Conservation (phyloP, 2,113 vertebrate species). For the Sialia sialis region DNA sequence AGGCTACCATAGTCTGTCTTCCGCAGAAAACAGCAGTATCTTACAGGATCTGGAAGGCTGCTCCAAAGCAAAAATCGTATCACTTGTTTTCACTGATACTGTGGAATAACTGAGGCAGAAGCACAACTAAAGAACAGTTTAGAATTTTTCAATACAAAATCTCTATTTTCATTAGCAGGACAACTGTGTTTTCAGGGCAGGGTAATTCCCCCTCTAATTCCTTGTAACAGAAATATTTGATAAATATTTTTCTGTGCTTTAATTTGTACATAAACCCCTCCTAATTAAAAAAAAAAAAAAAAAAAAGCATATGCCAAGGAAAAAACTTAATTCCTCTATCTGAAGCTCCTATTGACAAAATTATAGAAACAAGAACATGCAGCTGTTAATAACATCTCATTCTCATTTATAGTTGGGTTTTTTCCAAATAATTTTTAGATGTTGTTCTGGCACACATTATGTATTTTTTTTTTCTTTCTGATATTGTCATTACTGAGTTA, state of each 20-base stretch:
- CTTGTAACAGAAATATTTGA: background rate
- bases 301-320: background rate
- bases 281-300: background rate
- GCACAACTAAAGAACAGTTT: background rate
- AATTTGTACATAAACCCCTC: background rate
- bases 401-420: background rate
- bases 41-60: background rate
- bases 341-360: background rate
- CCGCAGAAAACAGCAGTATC: background rate
- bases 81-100: background rate
- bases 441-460: background rate
- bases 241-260: background rate
- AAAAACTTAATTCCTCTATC: background rate
- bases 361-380: background rate
- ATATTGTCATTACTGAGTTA: background rate
- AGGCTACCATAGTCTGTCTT: background rate
- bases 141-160: background rate
- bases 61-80: background rate
- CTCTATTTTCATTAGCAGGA: background rate
- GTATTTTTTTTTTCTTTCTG: background rate
- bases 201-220: background rate
- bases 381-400: background rate
- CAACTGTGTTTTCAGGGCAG: background rate
- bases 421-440: background rate
- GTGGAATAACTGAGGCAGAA: background rate